Base-by-base conservation (phyloP, 2,113 vertebrate species). In the Hyla sarda region DNA sequence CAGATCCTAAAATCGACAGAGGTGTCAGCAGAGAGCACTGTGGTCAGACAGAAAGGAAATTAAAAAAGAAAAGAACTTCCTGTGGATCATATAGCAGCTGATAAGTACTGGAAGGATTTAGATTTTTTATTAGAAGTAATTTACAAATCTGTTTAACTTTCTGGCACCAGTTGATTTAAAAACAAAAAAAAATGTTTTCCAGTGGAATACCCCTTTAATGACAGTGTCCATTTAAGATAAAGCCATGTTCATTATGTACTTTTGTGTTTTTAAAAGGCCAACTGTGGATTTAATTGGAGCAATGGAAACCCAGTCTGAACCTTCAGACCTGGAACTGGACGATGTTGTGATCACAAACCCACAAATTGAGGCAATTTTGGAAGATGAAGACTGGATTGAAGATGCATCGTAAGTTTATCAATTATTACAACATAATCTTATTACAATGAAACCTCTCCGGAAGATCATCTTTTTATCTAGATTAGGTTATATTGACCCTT, bases 291-390 rank as follows among this genome's bases (percentile, higher is more conserved):
- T 99, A 87, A 99, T 97, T 0, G 95, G 97, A 2, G 96, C 95
- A 67, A 95, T 96, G 60, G 98, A 99, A 93, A 98, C 95, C 0
- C 97, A 98, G 2, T 98, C 97, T 0, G 98, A 99, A 90, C 96
- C 94, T 1, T 99, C 98, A 0, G 98, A 99, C 90, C 92, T 99
- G 89, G 98, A 99, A 89, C 91, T 99, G 92, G 98, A 98, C 0
- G 97, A 99, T 0, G 98, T 99, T 23, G 97, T 99, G 88, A 99
- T 99, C 92, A 99, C 97, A 65, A 99, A 99, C 90, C 98, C 98
- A 1, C 96, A 99, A 91, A 97, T 99, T 0, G 97, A 99, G 89
- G 97, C 98, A 91, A 99, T 99, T 90, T 89, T 99, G 91, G 98
- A 99, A 92, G 97, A 98, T 0, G 98, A 98, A 90, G 97, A 99